Evolutionary conservation across 2,797 vertebrate species (phyloP).

Genomic region (Alfaro cultratus): DNA sequence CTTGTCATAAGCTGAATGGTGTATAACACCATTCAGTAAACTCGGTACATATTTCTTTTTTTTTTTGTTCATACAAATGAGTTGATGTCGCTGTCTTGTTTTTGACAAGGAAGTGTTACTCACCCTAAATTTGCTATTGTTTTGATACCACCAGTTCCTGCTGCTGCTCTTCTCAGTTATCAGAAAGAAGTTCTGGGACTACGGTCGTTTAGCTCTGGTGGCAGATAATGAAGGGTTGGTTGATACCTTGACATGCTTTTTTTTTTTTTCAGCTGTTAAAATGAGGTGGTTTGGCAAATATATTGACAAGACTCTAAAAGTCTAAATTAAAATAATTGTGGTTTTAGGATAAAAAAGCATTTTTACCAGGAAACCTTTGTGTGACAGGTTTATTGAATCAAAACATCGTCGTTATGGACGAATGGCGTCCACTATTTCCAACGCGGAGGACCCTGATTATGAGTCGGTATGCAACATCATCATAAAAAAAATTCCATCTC

Average conservation of each 20-base stretch:
- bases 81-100: not conserved
- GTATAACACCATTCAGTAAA: not conserved
- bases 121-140: not conserved
- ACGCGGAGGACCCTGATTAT: conserved; percentile 81
- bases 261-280: not conserved
- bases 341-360: not conserved
- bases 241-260: not conserved
- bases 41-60: not conserved
- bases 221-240: conserved; percentile 84
- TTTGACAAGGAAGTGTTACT: not conserved
- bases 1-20: too few relatives aligned
- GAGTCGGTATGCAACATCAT: conserved; percentile 77
- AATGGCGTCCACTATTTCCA: conserved; percentile 77
- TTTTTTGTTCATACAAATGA: not conserved
- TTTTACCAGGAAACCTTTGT: conserved; percentile 22
- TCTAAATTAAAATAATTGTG: not conserved
- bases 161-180: conserved; percentile 87
- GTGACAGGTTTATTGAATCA: conserved; percentile 63
- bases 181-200: conserved; percentile 93
- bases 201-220: conserved; percentile 91
- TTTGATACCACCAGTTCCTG: conserved; percentile 77
- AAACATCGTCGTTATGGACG: conserved; percentile 74
- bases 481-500: not conserved
- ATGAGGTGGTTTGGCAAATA: not conserved
- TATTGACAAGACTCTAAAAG: not conserved